phyloP scores from a whole-genome alignment of 2,113 vertebrate species.

The Scopus umbretta region DNA sequence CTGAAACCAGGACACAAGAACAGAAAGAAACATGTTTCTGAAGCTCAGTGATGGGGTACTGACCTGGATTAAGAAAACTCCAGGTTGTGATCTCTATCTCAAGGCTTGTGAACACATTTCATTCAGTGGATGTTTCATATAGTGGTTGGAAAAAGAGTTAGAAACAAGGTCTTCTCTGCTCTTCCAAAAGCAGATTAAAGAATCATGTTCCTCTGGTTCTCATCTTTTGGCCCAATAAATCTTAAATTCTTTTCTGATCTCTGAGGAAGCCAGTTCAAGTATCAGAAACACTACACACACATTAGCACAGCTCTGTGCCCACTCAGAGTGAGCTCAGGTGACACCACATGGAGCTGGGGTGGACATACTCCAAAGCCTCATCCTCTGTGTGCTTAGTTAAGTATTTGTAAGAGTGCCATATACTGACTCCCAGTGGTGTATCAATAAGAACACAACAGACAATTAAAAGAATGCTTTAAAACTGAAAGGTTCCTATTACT shows the following conservation, averaged over 20 bases:
- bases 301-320: not conserved
- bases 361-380: not conserved
- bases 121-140: not conserved
- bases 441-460: not conserved
- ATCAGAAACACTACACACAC: not conserved
- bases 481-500: not conserved
- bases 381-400: not conserved
- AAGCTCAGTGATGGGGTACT: not conserved
- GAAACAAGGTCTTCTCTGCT: not conserved
- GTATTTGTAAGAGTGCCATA: not conserved
- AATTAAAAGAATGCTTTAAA: not conserved
- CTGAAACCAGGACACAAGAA: not conserved
- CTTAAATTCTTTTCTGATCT: not conserved
- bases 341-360: accelerated
- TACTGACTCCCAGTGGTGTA: not conserved
- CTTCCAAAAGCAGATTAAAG: not conserved
- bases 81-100: not conserved
- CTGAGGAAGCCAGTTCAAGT: not conserved
- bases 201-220: not conserved
- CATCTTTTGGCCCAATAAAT: not conserved
- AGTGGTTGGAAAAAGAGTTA: not conserved
- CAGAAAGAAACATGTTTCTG: not conserved
- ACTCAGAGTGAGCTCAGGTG: not conserved
- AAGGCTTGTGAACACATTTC: not conserved
- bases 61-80: not conserved